Percentiles rank a stretch among this genome's conserved stretches.
Evolutionary conservation across 2,797 vertebrate species (phyloP).

Genomic region (Scarus forsteni): DNA sequence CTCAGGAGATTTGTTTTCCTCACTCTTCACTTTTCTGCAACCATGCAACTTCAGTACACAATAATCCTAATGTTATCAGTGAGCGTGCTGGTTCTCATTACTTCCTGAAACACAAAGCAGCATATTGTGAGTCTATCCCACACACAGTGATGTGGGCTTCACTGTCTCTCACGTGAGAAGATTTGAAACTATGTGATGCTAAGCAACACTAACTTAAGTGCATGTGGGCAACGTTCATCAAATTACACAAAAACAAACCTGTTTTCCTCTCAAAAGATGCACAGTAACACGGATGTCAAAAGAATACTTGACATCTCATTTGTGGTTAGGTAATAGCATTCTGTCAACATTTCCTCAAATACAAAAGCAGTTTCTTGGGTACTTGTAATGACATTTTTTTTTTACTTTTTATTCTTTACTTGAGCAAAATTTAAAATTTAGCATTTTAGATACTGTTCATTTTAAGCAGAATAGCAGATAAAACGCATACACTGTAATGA

Average conservation of each 20-base stretch:
- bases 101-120: slow-evolving; percentile 68
- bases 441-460: no score
- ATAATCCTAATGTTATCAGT: slow-evolving; percentile 69
- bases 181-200: slow-evolving; percentile 47
- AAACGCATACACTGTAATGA: no score
- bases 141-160: slow-evolving; percentile 50
- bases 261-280: slow-evolving; percentile 14
- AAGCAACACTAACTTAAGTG: slow-evolving; percentile 33
- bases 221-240: slow-evolving; percentile 7
- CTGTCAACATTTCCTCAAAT: background rate
- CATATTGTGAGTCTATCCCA: slow-evolving; percentile 62
- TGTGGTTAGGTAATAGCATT: background rate
- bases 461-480: no score
- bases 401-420: no score
- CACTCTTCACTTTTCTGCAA: background rate
- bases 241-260: slow-evolving; percentile 29
- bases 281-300: slow-evolving; percentile 6
- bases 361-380: background rate
- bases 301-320: background rate
- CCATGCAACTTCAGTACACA: slow-evolving; percentile 19
- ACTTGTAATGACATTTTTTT: no score
- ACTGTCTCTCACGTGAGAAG: slow-evolving; percentile 52
- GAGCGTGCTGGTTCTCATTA: slow-evolving; percentile 72
- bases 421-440: no score
- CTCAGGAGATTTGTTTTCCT: background rate